A percentile compares a stretch with the other conserved stretches of the same genome.
Conservation (phyloP, 1,140 invertebrate species). For the Pygmarrhopalites habei region DNA sequence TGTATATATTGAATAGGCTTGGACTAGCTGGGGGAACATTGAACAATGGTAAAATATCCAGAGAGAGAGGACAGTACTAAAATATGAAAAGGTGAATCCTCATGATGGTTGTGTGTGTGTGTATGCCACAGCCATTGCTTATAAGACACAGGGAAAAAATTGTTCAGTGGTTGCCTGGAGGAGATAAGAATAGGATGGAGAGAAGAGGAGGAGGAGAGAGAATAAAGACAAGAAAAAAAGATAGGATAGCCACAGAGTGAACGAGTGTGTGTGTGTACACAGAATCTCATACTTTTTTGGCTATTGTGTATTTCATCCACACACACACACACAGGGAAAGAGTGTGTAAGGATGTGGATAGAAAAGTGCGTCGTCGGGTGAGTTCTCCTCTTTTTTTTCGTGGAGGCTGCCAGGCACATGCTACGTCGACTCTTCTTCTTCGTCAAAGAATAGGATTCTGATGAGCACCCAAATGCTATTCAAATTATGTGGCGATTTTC, state of each 20-base stretch:
- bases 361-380: neutral
- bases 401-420: constrained; percentile 34
- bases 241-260: no score
- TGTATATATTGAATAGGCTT: neutral
- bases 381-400: neutral
- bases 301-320: no score
- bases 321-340: no score
- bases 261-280: no score
- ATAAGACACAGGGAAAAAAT: constrained; percentile 11
- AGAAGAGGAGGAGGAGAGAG: neutral
- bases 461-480: constrained; percentile 22
- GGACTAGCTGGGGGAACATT: neutral
- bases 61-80: no score
- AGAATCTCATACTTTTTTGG: no score
- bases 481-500: constrained; percentile 29
- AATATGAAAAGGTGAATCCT: no score
- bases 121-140: neutral
- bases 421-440: constrained; percentile 2
- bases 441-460: constrained; percentile 26
- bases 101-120: neutral
- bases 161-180: constrained; percentile 10
- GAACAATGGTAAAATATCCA: no score
- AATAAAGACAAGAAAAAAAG: no score
- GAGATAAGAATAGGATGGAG: constrained; percentile 5
- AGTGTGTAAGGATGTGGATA: neutral